phyloP scores from a whole-genome alignment of 1,140 invertebrate genomes.

The Apis dorsata region DNA sequence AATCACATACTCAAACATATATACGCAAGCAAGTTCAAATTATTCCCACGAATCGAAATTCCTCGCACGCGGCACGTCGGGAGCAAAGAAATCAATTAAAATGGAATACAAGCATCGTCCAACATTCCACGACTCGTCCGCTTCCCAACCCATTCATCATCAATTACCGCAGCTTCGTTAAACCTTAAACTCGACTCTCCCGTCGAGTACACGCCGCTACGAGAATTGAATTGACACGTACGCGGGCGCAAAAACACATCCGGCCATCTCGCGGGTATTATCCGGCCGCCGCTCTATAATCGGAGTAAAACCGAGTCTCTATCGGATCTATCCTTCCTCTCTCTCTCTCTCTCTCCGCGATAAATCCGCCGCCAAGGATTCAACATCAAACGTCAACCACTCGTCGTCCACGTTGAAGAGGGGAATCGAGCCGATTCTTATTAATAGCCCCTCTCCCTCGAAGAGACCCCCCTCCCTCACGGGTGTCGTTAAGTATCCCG shows the following conservation, averaged over 20 bases:
- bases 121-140: neutral
- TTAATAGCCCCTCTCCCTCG: neutral
- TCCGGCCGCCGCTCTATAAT: neutral
- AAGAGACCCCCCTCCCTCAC: neutral
- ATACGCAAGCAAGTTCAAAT: too few relatives aligned
- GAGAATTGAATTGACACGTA: neutral
- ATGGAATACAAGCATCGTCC: neutral
- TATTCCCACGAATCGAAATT: neutral
- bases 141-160: neutral
- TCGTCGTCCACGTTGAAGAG: neutral
- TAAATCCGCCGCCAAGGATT: too few relatives aligned
- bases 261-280: neutral
- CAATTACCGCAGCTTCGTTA: neutral
- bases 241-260: neutral
- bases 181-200: neutral
- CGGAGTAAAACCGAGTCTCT: neutral
- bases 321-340: too few relatives aligned
- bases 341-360: too few relatives aligned
- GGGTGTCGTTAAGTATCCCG: constrained; percentile 21
- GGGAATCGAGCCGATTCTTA: constrained; percentile 20
- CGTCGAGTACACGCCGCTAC: neutral
- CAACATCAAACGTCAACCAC: neutral
- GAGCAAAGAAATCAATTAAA: neutral
- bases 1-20: too few relatives aligned
- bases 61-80: neutral